These are phyloP conservation scores for Euwallacea fornicatus DNA, from an alignment of 1,140 invertebrate genomes.

Conservation along the genomic window DNA sequence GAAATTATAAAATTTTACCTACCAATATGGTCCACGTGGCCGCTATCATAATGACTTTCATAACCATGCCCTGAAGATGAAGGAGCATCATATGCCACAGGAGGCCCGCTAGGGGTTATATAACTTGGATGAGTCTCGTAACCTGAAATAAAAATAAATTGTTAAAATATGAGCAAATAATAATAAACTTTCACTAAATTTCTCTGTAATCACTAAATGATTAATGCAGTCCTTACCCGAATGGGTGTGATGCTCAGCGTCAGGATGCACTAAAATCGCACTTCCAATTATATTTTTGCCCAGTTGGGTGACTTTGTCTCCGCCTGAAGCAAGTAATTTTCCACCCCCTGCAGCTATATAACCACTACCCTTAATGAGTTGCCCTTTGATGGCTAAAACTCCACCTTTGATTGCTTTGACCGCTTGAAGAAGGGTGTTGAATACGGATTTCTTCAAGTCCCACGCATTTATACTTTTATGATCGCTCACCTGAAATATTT, in stretches of 20 bases:
- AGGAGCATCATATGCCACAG: conserved; percentile 26
- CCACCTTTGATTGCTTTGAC: conserved; percentile 83
- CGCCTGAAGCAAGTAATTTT: conserved; percentile 68
- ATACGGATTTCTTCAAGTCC: conserved; percentile 77
- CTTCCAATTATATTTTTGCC: conserved; percentile 74
- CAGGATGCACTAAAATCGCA: conserved; percentile 62
- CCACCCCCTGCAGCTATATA: conserved; percentile 73
- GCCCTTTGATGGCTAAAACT: conserved; percentile 79
- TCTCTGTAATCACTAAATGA: neutral
- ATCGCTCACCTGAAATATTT: conserved; percentile 43
- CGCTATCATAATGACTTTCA: conserved; percentile 31
- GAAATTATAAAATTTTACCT: neutral
- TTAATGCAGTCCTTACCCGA: conserved; percentile 15
- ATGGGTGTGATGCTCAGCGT: conserved; percentile 48
- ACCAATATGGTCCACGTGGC: conserved; percentile 21
- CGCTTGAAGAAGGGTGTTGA: conserved; percentile 78
- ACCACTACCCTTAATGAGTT: conserved; percentile 80
- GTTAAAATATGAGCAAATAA: neutral
- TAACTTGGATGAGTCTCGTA: conserved; percentile 12
- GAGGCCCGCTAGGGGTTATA: conserved; percentile 17
- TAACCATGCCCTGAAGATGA: conserved; percentile 16
- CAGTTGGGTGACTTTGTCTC: conserved; percentile 73
- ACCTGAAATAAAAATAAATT: conserved; percentile 7
- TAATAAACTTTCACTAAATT: conserved; percentile 2
- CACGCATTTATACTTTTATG: conserved; percentile 67